Base-by-base conservation (phyloP, 2,888 invertebrate species). In the Agrochola macilenta region DNA sequence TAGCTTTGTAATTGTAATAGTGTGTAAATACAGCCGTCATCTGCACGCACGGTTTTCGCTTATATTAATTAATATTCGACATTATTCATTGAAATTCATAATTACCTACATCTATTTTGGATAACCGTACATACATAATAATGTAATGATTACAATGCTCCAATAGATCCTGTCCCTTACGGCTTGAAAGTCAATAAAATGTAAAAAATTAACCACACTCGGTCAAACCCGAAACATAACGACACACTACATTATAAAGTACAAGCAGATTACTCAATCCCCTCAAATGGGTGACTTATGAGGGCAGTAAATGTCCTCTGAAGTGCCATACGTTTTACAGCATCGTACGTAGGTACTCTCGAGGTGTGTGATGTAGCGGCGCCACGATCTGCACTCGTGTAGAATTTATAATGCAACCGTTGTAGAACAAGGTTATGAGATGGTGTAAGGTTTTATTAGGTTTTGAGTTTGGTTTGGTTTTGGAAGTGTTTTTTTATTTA, bases 221-320 rank as follows among this genome's bases (percentile, higher is more conserved):
- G 12, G 5, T 39, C 64, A 49, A 65, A 60, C 54, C 46, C 23
- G 23, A 14, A 70, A 60, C 69, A 82, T 77, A 57, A 81, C 46
- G 54, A 23, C 43, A 17, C 52, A 17, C 43, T 69, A 39, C 43
- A 58, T 70, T 49, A 77, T 65, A 70, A 43, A 70, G 14, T 57
- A 78, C 66, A 66, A 49, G 70, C 78, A 82, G 78, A 78, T 66
- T 66, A 78, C 66, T 82, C 69, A 66, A 70, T 78, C 83, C 70
- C 35, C 69, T 46, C 69, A 61, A 69, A 81, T 52, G 70, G 60
- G 26, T 66, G 83, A 78, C 83, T 66, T 82, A 78, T 52, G 78
- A 78, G 52, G 61, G 83, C 70, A 78, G 81, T 81, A 81, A 81
- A 70, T 70, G 83, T 81, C 70, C 78, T 70, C 70, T 58, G 78